Conservation (phyloP, 1,140 invertebrate genomes). For the Lutraria rhynchaena region DNA sequence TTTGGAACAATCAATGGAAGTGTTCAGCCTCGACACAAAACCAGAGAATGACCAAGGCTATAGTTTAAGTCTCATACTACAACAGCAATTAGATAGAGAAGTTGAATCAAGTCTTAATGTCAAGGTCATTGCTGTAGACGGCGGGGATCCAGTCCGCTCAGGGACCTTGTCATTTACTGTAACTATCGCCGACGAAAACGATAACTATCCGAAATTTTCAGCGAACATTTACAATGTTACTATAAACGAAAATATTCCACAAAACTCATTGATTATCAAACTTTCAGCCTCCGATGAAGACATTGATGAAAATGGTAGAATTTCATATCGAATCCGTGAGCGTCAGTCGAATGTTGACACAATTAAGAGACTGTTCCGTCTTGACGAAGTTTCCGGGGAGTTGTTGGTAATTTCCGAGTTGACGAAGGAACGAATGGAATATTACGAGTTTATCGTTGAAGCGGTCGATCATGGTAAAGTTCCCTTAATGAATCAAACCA, state of each 20-base stretch:
- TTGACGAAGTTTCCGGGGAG: constrained; percentile 50
- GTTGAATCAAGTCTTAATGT: constrained; percentile 20
- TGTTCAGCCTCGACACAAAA: constrained; percentile 19
- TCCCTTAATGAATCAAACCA: constrained; percentile 29
- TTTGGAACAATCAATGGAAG: constrained; percentile 19
- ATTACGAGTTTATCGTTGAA: constrained; percentile 56
- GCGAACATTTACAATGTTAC: constrained; percentile 81
- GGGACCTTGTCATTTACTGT: constrained; percentile 88
- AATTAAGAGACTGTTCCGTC: constrained; percentile 38
- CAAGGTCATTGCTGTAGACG: constrained; percentile 30
- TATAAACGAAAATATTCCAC: constrained; percentile 36
- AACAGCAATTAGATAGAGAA: constrained; percentile 41
- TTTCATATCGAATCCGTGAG: constrained; percentile 50
- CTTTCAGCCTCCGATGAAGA: constrained; percentile 65
- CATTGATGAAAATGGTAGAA: constrained; percentile 57
- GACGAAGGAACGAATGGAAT: constrained; percentile 15
- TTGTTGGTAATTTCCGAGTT: constrained; percentile 52
- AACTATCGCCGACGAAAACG: constrained; percentile 95
- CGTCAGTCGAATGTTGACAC: constrained; percentile 40
- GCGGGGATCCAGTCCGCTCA: constrained; percentile 74
- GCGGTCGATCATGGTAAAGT: constrained; percentile 48
- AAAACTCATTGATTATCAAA: constrained; percentile 40
- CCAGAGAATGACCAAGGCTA: constrained; percentile 1
- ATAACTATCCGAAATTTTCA: constrained; percentile 97
- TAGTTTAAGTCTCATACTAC: constrained; percentile 34